phyloP scores from a whole-genome alignment of 53 echinoderm and acorn worm genomes.

The Patiria pectinifera region DNA sequence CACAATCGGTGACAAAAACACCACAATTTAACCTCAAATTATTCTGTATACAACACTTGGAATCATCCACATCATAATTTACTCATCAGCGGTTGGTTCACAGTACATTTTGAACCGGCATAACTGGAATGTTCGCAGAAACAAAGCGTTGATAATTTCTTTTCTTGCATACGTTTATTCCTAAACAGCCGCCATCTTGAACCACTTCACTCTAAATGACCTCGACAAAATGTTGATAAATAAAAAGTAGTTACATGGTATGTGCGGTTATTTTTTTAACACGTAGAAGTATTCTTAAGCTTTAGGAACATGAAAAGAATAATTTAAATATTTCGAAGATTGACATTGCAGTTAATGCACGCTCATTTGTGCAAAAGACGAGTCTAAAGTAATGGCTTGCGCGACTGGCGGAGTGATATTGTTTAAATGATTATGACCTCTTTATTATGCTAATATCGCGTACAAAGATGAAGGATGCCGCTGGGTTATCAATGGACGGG shows the following conservation, averaged over 20 bases:
- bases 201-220: conserved; percentile 59
- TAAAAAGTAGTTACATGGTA: conserved; percentile 35
- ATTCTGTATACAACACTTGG: neutral
- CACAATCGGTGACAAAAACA: conserved; percentile 30
- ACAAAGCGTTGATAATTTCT: conserved; percentile 66
- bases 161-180: conserved; percentile 68
- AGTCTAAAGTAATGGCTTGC: neutral
- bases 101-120: conserved; percentile 38
- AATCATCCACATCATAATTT: conserved; percentile 28
- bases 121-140: conserved; percentile 54
- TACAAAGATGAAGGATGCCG: conserved; percentile 61
- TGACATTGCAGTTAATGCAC: neutral
- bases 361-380: neutral
- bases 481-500: conserved; percentile 40
- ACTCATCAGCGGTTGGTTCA: conserved; percentile 29
- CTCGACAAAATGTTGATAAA: conserved; percentile 39
- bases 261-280: neutral
- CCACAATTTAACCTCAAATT: conserved; percentile 40
- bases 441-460: conserved; percentile 70
- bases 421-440: conserved; percentile 63
- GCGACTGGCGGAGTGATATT: conserved; percentile 31
- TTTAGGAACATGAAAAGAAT: neutral
- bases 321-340: neutral
- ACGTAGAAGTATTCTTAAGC: neutral
- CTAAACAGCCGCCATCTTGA: conserved; percentile 65